phyloP scores from a whole-genome alignment of 2,113 vertebrate genomes.

The Zosterops japonicus region DNA sequence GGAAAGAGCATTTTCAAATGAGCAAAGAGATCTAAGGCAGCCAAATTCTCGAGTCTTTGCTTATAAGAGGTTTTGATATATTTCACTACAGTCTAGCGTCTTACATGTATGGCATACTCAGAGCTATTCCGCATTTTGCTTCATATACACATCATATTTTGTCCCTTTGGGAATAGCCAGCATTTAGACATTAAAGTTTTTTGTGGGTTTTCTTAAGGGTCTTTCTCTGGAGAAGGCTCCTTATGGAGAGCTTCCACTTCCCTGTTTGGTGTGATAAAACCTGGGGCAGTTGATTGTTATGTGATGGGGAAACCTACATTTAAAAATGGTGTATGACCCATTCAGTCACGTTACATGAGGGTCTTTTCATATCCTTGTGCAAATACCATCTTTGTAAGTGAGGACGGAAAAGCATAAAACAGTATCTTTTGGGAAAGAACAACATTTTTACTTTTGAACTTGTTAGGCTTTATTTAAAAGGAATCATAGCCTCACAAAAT shows the following conservation, averaged over 20 bases:
- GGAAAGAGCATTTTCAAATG: conserved; percentile 25
- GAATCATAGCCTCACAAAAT: neutral
- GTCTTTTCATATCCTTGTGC: neutral
- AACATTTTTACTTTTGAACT: neutral
- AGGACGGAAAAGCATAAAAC: rapidly evolving
- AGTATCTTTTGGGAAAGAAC: neutral
- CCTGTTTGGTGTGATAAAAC: neutral
- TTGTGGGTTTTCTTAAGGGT: neutral
- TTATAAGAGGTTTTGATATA: neutral
- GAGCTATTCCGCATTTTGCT: neutral
- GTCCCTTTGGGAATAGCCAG: neutral
- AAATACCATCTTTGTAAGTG: neutral
- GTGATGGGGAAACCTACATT: neutral
- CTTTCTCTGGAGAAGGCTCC: neutral
- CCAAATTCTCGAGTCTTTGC: neutral
- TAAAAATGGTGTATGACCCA: neutral
- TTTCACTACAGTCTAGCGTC: neutral
- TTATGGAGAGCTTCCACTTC: neutral
- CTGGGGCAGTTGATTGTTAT: neutral
- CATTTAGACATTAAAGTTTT: neutral
- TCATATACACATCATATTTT: neutral
- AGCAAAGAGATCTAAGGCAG: neutral
- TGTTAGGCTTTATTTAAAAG: neutral
- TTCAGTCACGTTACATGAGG: neutral
- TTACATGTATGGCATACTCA: neutral